Evolutionary conservation across 64 coral and sea anemone species (phyloP), one percentile per base, ranked within the genome.

Genomic region (Orbicella faveolata): DNA sequence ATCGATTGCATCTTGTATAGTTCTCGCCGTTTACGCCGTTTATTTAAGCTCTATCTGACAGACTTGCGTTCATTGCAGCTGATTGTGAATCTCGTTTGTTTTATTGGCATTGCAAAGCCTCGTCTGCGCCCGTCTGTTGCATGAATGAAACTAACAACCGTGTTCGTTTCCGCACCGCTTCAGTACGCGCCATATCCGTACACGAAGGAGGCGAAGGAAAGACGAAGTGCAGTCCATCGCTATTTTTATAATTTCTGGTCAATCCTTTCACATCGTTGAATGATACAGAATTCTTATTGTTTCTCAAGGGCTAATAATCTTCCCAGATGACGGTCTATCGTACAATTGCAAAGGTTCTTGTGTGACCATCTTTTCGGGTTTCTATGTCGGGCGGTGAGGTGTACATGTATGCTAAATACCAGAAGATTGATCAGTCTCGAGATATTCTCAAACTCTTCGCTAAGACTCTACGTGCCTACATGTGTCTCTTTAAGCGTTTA

Each of bases 141-240:
- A 73, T 19, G 23, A 85, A 30, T 52, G 82, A 85, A 85, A 70
- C 23, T 62, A 85, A 23, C 65, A 85, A 52, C 2, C 36, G 52
- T 85, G 82, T 73, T 85, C 63, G 82, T 85, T 85, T 85, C 82
- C 82, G 82, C 82, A 36, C 62, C 23, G 35, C 79, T 48, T 48
- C 44, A 48, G 21, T 52, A 63, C 65, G 65, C 82, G 65, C 63
- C 82, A 85, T 66, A 73, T 51, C 65, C 64, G 2, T 59, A 16
- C 55, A 52, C 63, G 67, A 70, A 12, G 23, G 52, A 85, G 44
- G 44, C 44, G 82, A 68, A 41, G 62, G 8, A 41, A 55, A 67
- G 61, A n/a, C 82, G 82, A 85, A 85, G 37, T 11, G 64, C 65
- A 48, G 39, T 72, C 82, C 66, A 85, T 85, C 82, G 82, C 82